Percentiles rank a stretch among this genome's conserved stretches.
Evolutionary conservation across 2,113 vertebrate genomes (phyloP).

Genomic region (Theropithecus gelada): DNA sequence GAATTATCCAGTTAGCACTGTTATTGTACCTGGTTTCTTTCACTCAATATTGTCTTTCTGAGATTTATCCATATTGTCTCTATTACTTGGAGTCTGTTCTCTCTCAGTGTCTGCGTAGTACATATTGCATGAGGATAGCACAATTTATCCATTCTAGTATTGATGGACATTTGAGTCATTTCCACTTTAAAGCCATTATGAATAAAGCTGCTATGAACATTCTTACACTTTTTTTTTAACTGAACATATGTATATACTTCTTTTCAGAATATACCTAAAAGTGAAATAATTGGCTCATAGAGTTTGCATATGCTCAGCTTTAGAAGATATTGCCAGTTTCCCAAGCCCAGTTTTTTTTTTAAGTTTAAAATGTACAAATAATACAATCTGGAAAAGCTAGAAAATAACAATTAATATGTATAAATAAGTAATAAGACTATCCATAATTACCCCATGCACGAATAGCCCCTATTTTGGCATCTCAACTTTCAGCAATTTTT

Average conservation of each 20-base stretch:
- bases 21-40: not conserved
- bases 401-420: not conserved
- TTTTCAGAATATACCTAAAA: not conserved
- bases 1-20: not conserved
- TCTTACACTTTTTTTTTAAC: not conserved
- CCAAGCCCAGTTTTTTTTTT: not conserved
- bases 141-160: fast-evolving
- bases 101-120: not conserved
- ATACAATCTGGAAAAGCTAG: not conserved
- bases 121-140: not conserved
- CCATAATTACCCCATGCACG: not conserved
- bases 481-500: not conserved
- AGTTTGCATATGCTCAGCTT: not conserved
- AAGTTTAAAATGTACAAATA: not conserved
- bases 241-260: not conserved
- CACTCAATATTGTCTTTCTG: not conserved
- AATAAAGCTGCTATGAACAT: not conserved
- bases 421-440: not conserved
- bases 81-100: not conserved
- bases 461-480: not conserved
- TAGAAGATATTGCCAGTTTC: not conserved
- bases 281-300: not conserved
- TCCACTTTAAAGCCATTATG: not conserved
- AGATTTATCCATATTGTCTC: not conserved
- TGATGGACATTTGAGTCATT: not conserved